Evolutionary conservation across 2,888 invertebrate genomes (phyloP).

Genomic region (Stenurella melanura): DNA sequence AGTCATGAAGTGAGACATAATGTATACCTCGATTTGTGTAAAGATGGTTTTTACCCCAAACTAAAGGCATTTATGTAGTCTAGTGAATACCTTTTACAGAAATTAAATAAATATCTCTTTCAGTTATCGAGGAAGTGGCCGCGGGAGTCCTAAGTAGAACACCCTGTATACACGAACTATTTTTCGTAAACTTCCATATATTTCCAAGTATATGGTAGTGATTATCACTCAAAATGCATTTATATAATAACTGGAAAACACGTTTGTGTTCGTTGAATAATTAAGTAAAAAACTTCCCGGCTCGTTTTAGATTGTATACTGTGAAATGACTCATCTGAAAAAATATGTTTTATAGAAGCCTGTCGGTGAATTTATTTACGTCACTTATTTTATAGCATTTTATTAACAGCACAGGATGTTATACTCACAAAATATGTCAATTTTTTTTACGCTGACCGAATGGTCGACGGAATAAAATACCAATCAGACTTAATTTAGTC

Average conservation of each 20-base stretch:
- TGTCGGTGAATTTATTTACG: conserved; percentile 24
- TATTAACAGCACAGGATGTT: conserved; percentile 32
- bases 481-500: conserved; percentile 56
- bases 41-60: too few relatives aligned
- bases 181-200: too few relatives aligned
- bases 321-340: conserved; percentile 10
- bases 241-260: not conserved
- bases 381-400: conserved; percentile 30
- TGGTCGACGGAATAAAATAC: conserved; percentile 50
- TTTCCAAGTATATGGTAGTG: not conserved
- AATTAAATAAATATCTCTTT: too few relatives aligned
- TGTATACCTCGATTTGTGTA: too few relatives aligned
- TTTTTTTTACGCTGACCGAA: conserved; percentile 33
- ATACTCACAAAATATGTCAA: conserved; percentile 38
- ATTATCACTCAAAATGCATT: too few relatives aligned
- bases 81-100: too few relatives aligned
- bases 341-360: conserved; percentile 2
- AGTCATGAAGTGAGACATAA: too few relatives aligned
- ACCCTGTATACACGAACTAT: too few relatives aligned
- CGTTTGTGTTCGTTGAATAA: not conserved
- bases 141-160: too few relatives aligned
- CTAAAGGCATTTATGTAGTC: too few relatives aligned
- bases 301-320: not conserved
- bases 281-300: not conserved
- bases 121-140: too few relatives aligned